Conservation (phyloP, 2,888 invertebrate genomes). For the Nasonia oneida region DNA sequence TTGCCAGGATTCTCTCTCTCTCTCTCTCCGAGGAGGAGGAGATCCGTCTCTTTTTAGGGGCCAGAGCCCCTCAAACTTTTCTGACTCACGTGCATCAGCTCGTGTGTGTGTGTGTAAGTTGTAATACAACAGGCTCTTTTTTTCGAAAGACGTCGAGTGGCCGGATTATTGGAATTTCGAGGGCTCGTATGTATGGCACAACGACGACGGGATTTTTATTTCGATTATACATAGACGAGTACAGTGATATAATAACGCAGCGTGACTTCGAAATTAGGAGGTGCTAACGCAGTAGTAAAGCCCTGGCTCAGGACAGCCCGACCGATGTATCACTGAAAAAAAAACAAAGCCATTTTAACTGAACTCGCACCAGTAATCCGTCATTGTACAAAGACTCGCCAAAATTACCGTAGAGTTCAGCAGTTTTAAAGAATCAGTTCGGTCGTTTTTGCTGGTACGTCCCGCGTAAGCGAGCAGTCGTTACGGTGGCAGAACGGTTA, state of each 20-base stretch:
- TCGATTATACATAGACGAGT: background rate
- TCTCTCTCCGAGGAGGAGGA: background rate
- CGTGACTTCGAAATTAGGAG: background rate
- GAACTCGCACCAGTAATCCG: too few species aligned
- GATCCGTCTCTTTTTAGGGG: conserved; percentile 9
- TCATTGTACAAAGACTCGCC: too few species aligned
- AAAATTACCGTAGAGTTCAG: too few species aligned
- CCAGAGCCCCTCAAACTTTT: background rate
- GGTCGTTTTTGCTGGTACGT: too few species aligned
- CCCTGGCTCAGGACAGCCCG: conserved; percentile 8
- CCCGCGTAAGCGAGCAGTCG: too few species aligned
- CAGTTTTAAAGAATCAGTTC: too few species aligned
- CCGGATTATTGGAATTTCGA: conserved; percentile 6
- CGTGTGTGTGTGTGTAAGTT: too few species aligned
- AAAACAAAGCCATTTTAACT: too few species aligned
- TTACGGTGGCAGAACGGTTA: too few species aligned
- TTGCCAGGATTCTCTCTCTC: background rate
- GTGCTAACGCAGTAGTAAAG: conserved; percentile 30
- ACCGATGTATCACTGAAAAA: too few species aligned
- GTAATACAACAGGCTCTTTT: background rate
- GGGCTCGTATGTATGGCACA: background rate
- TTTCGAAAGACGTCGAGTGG: background rate
- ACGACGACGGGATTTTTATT: background rate
- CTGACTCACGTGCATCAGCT: background rate
- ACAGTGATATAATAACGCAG: background rate